Evolutionary conservation across 2,797 vertebrate genomes (phyloP), one percentile per base, ranked within the genome.

Genomic region (Enteromius trimaculatus): DNA sequence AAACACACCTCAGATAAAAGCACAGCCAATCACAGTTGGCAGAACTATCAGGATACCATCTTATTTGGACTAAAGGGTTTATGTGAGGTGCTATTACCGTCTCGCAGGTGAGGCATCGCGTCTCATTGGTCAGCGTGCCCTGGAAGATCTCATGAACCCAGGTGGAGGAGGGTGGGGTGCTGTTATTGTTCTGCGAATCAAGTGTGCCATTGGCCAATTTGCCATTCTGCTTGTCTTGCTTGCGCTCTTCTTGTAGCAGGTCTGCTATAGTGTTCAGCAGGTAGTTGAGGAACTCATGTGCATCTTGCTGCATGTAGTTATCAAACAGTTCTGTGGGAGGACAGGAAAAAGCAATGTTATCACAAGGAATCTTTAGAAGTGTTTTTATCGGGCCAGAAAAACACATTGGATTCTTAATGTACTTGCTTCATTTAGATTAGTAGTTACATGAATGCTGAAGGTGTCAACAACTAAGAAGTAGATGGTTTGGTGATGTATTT

Each of bases 71-170:
- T 19, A 47, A 21, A 79, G 53, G 4, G 51, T 6, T 37, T 23
- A 74, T 37, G 19, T n/a, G 3, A 55, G 29, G 11, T 2, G 2
- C 4, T 69, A 44, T 94, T 93, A 99, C 97, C 65, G 98, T 98
- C 96, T 99, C 98, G 92, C 98, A 99, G 92, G 97, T 99, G 91
- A 99, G 96, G 93, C 98, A 99, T 93, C 98, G 97, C 0, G 98
- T 99, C 94, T 99, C 98, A 68, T 99, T 99, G 91, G 98, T 99
- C 93, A 99, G 94, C 70, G 98, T 99, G 94, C 98, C 98, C 96
- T 99, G 97, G 95, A 99, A 99, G 94, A 99, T 99, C 93, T 99
- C 98, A 55, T 99, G 98, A 89, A 99, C 98, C 98, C 98, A 99
- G 87, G 97, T 99, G 88, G 96, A 95, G 34, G 95, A 92, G 37